Evolutionary conservation across 2,888 invertebrate genomes (phyloP).

Genomic region (Colletes collaris): DNA sequence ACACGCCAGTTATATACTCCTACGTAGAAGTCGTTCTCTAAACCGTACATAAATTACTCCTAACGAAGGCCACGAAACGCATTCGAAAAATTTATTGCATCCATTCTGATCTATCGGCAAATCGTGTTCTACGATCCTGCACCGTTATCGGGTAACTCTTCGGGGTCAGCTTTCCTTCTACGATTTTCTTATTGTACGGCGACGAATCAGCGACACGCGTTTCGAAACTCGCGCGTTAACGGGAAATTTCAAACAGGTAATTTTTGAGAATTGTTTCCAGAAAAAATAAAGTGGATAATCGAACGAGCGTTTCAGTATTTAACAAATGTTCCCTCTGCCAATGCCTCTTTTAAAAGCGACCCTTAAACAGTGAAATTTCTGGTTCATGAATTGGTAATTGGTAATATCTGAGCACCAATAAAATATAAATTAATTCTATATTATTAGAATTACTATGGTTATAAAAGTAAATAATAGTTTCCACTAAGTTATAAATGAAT

Average conservation of each 20-base stretch:
- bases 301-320: too few species aligned
- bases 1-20: slow-evolving; percentile 33
- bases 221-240: slow-evolving; percentile 12
- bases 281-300: too few species aligned
- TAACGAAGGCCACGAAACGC: slow-evolving; percentile 50
- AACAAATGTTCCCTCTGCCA: too few species aligned
- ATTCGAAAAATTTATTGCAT: slow-evolving; percentile 61
- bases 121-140: slow-evolving; percentile 58
- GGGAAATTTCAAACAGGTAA: not conserved
- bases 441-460: too few species aligned
- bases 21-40: slow-evolving; percentile 53
- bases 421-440: too few species aligned
- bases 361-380: too few species aligned
- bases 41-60: slow-evolving; percentile 62
- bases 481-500: too few species aligned
- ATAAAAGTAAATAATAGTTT: too few species aligned
- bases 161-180: slow-evolving; percentile 38
- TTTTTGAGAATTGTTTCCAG: too few species aligned
- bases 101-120: slow-evolving; percentile 62
- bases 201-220: slow-evolving; percentile 30
- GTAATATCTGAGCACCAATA: too few species aligned
- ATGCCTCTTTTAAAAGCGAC: too few species aligned
- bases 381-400: too few species aligned
- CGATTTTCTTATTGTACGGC: slow-evolving; percentile 38
- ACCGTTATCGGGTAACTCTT: slow-evolving; percentile 56